phyloP scores from a whole-genome alignment of 2,888 invertebrate genomes.

The Crematogaster levior region DNA sequence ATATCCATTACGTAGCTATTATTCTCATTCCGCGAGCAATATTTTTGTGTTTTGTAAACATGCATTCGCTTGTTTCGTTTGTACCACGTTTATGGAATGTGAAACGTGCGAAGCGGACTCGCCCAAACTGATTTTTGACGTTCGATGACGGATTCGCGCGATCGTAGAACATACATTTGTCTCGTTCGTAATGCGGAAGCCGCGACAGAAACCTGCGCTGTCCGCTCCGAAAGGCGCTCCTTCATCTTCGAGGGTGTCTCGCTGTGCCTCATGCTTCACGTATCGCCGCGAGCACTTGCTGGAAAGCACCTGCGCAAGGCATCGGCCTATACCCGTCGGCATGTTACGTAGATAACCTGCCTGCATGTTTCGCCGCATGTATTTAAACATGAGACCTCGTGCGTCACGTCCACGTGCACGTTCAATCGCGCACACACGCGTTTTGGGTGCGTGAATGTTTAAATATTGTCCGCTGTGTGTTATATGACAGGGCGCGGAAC shows the following conservation, averaged over 20 bases:
- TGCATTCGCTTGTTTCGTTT: background rate
- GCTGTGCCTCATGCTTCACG: conserved; percentile 63
- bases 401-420: conserved; percentile 57
- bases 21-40: background rate
- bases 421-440: conserved; percentile 33
- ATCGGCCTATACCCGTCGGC: conserved; percentile 80
- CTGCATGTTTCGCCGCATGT: conserved; percentile 72
- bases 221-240: conserved; percentile 37
- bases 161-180: background rate
- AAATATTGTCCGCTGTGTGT: conserved; percentile 59
- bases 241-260: conserved; percentile 50
- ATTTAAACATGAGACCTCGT: conserved; percentile 77
- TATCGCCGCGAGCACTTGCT: conserved; percentile 55
- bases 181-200: conserved; percentile 27
- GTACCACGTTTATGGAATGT: background rate
- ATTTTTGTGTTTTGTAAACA: background rate
- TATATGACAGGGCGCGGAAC: conserved; percentile 74
- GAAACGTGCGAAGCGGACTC: background rate
- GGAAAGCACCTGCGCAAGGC: conserved; percentile 77
- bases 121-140: background rate
- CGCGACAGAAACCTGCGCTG: background rate
- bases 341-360: conserved; percentile 65
- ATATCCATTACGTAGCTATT: background rate
- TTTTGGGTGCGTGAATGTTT: conserved; percentile 46
- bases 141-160: background rate